Conservation (phyloP, 1,140 invertebrate genomes). For the Hyphantria cunea region DNA sequence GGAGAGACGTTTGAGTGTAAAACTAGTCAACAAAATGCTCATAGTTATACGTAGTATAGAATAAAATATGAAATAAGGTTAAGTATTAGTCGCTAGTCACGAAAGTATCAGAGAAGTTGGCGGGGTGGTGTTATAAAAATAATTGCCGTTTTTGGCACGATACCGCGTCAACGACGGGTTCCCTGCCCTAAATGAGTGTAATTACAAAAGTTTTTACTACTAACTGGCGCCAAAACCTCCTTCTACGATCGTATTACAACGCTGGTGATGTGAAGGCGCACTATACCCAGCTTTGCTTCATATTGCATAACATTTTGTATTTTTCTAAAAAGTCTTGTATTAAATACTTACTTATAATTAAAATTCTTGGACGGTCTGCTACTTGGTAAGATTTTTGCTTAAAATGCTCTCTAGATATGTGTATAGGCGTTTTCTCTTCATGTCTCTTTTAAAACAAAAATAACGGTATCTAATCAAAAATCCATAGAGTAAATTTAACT, state of each 20-base stretch:
- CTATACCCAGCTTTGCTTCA: constrained; percentile 48
- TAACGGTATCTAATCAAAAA: too few relatives aligned
- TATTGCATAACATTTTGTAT: constrained; percentile 43
- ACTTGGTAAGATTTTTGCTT: too few relatives aligned
- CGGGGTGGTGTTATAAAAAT: constrained; percentile 64
- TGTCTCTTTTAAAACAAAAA: too few relatives aligned
- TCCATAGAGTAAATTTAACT: too few relatives aligned
- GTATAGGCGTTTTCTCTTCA: too few relatives aligned
- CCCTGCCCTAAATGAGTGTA: constrained; percentile 75
- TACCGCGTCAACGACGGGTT: constrained; percentile 68
- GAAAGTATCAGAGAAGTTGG: constrained; percentile 35
- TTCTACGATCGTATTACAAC: constrained; percentile 53
- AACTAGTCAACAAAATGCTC: constrained; percentile 1
- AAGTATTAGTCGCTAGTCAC: constrained; percentile 22
- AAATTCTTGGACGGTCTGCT: too few relatives aligned
- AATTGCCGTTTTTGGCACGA: constrained; percentile 76
- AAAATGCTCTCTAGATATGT: too few relatives aligned
- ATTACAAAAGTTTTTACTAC: constrained; percentile 80
- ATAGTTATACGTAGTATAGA: background rate
- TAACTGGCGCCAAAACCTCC: constrained; percentile 72
- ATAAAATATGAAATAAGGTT: constrained; percentile 6
- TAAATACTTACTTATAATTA: background rate
- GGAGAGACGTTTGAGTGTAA: background rate
- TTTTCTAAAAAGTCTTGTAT: constrained; percentile 20
- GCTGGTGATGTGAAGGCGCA: constrained; percentile 42